Percentiles rank a stretch among this genome's conserved stretches.
These are phyloP conservation scores for Mactromeris polynyma DNA, from an alignment of 2,888 invertebrate genomes.

Conservation along the genomic window DNA sequence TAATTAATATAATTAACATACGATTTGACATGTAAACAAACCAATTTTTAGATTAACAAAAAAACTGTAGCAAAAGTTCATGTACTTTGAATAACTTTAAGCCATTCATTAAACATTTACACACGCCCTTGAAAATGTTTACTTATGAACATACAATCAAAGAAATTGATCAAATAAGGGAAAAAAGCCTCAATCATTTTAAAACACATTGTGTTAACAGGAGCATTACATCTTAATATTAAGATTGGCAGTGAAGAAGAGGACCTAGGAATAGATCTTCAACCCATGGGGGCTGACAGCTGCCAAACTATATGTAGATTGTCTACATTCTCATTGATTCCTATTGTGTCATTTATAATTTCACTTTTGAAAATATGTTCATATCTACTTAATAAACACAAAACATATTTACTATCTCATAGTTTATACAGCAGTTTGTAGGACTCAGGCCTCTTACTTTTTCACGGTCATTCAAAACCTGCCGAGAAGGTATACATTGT, in stretches of 20 bases:
- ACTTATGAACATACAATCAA: neutral
- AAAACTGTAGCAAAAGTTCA: neutral
- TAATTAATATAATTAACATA: slow-evolving; percentile 35
- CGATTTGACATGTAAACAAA: slow-evolving; percentile 22
- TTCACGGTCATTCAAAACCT: neutral
- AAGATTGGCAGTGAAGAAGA: neutral
- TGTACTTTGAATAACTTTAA: neutral
- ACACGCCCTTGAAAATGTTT: neutral
- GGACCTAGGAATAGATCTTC: neutral
- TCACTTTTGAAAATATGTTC: neutral
- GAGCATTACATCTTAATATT: neutral
- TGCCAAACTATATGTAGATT: no score
- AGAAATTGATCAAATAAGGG: neutral
- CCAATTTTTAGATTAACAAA: slow-evolving; percentile 20
- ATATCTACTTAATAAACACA: neutral
- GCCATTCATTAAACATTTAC: neutral
- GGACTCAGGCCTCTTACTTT: neutral
- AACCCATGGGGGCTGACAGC: neutral
- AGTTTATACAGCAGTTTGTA: neutral
- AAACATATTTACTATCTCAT: neutral
- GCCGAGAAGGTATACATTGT: no score
- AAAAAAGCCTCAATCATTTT: neutral
- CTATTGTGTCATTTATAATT: neutral
- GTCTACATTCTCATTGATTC: no score
- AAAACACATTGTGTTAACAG: neutral